These are phyloP conservation scores for Nettapus auritus DNA, from an alignment of 2,113 vertebrate species.

Conservation along the genomic window DNA sequence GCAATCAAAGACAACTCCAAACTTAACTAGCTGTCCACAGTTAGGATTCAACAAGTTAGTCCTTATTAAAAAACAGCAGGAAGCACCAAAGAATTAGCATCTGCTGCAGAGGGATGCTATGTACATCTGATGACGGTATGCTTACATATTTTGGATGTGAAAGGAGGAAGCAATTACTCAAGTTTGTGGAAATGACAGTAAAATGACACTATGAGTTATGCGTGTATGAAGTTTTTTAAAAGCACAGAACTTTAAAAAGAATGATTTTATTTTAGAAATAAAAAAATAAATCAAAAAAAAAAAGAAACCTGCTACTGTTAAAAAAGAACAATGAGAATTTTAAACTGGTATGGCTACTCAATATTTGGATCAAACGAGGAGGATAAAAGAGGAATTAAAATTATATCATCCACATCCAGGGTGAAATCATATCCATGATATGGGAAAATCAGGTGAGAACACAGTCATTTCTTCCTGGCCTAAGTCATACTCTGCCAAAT, in stretches of 20 bases:
- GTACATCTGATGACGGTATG: not conserved
- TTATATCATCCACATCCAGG: not conserved
- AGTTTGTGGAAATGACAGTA: not conserved
- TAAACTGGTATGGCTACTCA: not conserved
- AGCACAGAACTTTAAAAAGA: not conserved
- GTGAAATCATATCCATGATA: not conserved
- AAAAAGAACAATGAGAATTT: not conserved
- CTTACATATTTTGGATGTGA: not conserved
- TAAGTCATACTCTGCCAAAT: not conserved
- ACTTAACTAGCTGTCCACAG: slow-evolving; percentile 16
- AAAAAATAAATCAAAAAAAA: too few relatives aligned
- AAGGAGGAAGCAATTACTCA: not conserved
- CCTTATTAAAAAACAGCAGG: not conserved
- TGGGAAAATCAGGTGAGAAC: not conserved
- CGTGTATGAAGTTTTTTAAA: not conserved
- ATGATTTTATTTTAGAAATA: not conserved
- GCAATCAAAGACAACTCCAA: slow-evolving; percentile 21
- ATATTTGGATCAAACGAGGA: not conserved
- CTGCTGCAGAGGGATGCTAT: not conserved
- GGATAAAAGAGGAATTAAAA: not conserved
- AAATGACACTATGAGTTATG: not conserved
- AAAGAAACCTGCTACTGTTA: not conserved
- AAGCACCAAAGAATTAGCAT: not conserved
- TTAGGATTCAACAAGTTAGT: slow-evolving; percentile 14
- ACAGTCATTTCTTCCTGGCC: not conserved